phyloP scores from a whole-genome alignment of 2,888 invertebrate species.

The Napeogenes inachia region DNA sequence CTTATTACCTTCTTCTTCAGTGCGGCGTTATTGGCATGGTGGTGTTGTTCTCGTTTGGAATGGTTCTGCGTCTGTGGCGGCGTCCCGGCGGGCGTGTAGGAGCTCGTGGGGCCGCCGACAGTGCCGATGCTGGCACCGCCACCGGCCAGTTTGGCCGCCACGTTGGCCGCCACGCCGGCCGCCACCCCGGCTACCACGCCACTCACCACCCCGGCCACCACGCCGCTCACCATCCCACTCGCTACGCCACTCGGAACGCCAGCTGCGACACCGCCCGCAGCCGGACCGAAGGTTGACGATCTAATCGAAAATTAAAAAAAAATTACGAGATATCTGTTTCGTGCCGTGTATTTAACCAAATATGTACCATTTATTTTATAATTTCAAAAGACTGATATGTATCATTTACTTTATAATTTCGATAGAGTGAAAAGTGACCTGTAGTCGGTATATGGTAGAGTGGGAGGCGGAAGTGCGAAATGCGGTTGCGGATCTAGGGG shows the following conservation, averaged over 20 bases:
- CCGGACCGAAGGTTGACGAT: conserved; percentile 52
- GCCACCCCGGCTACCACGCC: conserved; percentile 27
- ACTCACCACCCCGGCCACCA: conserved; percentile 29
- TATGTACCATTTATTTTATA: not conserved
- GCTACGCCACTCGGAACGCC: conserved; percentile 32
- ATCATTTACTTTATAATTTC: not conserved
- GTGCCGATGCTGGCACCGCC: conserved; percentile 21
- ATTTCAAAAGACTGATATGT: not conserved
- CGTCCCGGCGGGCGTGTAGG: conserved; percentile 32
- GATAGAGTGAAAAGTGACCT: conserved; percentile 38
- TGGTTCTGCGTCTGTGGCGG: conserved; percentile 44
- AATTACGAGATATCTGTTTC: too few relatives aligned
- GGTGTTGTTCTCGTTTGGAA: conserved; percentile 61
- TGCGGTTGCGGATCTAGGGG: conserved; percentile 51
- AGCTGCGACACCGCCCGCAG: conserved; percentile 35
- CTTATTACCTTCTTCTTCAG: conserved; percentile 62
- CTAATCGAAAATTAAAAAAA: conserved; percentile 30
- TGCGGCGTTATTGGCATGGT: conserved; percentile 48
- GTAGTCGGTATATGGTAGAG: conserved; percentile 56
- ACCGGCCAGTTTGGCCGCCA: conserved; percentile 22
- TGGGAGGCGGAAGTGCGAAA: conserved; percentile 56
- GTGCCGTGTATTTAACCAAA: too few relatives aligned
- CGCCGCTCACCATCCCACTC: conserved; percentile 15
- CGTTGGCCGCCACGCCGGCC: conserved; percentile 18
- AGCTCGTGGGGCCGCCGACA: conserved; percentile 32